Evolutionary conservation across 2,888 invertebrate species (phyloP).

Genomic region (Leptura quadrifasciata): DNA sequence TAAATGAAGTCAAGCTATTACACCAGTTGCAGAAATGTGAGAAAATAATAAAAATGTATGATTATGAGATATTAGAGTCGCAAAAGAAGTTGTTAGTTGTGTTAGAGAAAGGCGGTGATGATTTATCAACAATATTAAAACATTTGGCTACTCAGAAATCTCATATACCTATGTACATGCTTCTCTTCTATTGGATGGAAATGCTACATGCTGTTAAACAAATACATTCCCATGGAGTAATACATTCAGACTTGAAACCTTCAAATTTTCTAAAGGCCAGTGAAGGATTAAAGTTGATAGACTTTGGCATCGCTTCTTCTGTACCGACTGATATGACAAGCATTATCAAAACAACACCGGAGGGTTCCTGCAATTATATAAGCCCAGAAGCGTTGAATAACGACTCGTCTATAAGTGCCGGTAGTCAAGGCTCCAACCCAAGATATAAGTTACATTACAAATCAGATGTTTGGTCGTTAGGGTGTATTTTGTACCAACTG

Average conservation of each 20-base stretch:
- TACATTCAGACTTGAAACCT: conserved; percentile 97
- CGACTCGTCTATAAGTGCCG: conserved; percentile 71
- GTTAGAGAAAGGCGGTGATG: conserved; percentile 94
- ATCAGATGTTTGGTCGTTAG: conserved; percentile 98
- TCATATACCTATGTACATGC: conserved; percentile 82
- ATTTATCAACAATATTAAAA: conserved; percentile 86
- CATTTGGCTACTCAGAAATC: conserved; percentile 73
- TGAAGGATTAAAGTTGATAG: conserved; percentile 93
- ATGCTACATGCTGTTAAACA: conserved; percentile 94
- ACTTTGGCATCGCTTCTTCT: conserved; percentile 96
- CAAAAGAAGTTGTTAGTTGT: conserved; percentile 86
- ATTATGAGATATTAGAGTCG: conserved; percentile 83
- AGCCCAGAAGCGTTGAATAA: conserved; percentile 93
- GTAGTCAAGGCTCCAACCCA: conserved; percentile 71
- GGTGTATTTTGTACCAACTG: conserved; percentile 95
- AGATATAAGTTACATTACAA: conserved; percentile 82
- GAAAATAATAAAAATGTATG: conserved; percentile 89
- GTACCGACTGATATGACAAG: conserved; percentile 92
- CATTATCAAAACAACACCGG: conserved; percentile 86
- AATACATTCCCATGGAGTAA: conserved; percentile 88
- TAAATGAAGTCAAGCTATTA: conserved; percentile 92
- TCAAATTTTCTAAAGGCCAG: conserved; percentile 94
- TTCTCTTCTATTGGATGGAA: conserved; percentile 94
- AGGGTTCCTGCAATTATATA: conserved; percentile 96
- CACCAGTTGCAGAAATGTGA: conserved; percentile 87